phyloP scores from a whole-genome alignment of 2,113 vertebrate species.

The Equus przewalskii region DNA sequence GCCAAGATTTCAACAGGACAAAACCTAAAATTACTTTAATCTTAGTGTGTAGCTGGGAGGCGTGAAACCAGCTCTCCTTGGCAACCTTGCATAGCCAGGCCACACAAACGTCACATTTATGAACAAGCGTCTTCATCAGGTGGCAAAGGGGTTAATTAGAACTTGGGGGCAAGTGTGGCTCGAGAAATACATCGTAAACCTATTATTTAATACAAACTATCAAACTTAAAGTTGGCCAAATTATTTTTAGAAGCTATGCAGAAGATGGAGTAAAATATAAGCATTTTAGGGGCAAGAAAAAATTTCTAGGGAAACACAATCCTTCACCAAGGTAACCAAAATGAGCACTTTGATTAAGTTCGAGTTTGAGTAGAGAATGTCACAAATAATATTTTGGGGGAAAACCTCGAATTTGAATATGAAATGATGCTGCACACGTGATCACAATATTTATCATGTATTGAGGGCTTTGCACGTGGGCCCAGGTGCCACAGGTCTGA shows the following conservation, averaged over 20 bases:
- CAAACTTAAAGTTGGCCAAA: neutral
- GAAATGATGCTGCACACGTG: neutral
- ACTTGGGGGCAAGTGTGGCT: neutral
- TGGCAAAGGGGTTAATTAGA: neutral
- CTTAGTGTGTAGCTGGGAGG: neutral
- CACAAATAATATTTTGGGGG: neutral
- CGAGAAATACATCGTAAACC: neutral
- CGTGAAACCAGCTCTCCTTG: neutral
- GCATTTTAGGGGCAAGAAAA: neutral
- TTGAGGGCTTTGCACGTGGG: neutral
- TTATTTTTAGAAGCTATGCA: neutral
- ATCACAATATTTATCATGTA: neutral
- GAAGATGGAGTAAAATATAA: neutral
- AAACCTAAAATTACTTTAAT: neutral
- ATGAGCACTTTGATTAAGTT: neutral
- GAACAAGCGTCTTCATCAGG: neutral
- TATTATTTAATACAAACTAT: constrained; percentile 13
- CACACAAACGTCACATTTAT: neutral
- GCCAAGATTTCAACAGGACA: constrained; percentile 44
- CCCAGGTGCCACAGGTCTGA: neutral
- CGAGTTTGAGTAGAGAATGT: neutral
- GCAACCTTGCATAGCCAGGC: neutral
- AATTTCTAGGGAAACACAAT: neutral
- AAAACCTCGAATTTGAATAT: neutral
- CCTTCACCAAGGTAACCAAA: neutral